phyloP scores from a whole-genome alignment of 2,888 invertebrate genomes.

The Biston stratarius region DNA sequence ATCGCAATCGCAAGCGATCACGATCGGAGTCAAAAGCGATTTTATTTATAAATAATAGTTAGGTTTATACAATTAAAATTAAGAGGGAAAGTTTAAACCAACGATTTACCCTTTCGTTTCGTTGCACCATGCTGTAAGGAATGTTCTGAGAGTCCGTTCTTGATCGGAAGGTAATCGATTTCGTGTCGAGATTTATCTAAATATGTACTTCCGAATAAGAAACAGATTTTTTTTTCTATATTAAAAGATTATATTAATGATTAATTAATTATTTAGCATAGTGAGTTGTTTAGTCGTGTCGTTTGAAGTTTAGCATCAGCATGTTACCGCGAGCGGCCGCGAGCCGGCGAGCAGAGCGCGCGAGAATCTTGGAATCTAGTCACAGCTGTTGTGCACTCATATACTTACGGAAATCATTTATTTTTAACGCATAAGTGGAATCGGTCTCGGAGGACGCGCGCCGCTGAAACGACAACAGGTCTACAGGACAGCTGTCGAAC shows the following conservation, averaged over 20 bases:
- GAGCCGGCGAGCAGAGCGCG: constrained; percentile 41
- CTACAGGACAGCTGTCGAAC: neutral
- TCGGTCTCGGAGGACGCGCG: constrained; percentile 16
- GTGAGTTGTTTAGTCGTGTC: constrained; percentile 55
- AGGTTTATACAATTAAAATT: neutral
- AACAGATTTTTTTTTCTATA: constrained; percentile 5
- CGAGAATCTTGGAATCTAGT: constrained; percentile 75
- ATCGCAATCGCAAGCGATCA: neutral
- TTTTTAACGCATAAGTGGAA: constrained; percentile 39
- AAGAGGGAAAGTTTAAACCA: neutral
- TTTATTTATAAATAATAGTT: neutral
- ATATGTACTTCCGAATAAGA: constrained; percentile 5
- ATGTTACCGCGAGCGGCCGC: constrained; percentile 43
- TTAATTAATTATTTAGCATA: constrained; percentile 51
- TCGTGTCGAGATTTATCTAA: neutral
- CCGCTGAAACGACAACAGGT: constrained; percentile 6
- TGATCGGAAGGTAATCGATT: constrained; percentile 11
- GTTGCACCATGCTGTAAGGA: constrained; percentile 40
- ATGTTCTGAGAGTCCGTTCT: constrained; percentile 43
- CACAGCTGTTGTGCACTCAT: constrained; percentile 74
- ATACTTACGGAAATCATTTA: constrained; percentile 42
- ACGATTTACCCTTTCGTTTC: neutral
- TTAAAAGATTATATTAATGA: constrained; percentile 45
- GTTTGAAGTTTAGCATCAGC: constrained; percentile 53
- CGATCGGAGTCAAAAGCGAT: neutral